Base-by-base conservation (phyloP, 2,113 vertebrate genomes). In the Craseonycteris thonglongyai region DNA sequence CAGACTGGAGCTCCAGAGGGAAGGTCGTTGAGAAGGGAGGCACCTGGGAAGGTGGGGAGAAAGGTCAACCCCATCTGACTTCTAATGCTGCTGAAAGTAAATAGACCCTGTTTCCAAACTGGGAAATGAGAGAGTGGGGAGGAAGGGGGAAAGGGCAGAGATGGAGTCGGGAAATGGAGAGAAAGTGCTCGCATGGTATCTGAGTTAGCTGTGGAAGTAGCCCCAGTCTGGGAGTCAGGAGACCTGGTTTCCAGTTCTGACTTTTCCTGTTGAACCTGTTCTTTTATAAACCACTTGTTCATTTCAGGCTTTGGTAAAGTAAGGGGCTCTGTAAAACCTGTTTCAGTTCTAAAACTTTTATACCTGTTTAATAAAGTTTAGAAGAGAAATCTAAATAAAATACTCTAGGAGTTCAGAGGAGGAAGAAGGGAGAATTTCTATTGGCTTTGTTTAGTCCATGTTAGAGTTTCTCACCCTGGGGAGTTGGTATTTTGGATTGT, bases 21-120 rank as follows among this genome's bases (percentile, higher is more conserved):
- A 69, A 86, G 28, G 40, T 85, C 33, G 26, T 66, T 86, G 49
- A 12, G 40, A 85, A 95, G 56, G 58, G 56, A 83, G 63, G 45
- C 61, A 69, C 3, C 5, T 79, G 35, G 42, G 59, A 83, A 28
- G n/a, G 58, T 58, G 30, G 82, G 28, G n/a, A 81, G 30, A 71
- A 78, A 83, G n/a, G 7, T 51, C 45, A 61, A 11, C 35, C 12
- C 2, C 65, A 24, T 82, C 72, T 84, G 85, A 63, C 38, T 84
- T 92, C 68, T 94, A 72, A 58, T 78, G 80, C 51, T 94, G 54
- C 45, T 69, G 94, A 75, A 72, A 90, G 61, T 84, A 95, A 68
- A 19, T 30, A 74, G 59, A 56, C 83, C 18, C 71, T 84, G 51
- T 76, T 93, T 91, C 40, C 56, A 82, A 75, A 59, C 45, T 51